Percentiles rank a stretch among this genome's conserved stretches.
Evolutionary conservation across 2,797 vertebrate species (phyloP).

Genomic region (Periophthalmus magnuspinnatus): DNA sequence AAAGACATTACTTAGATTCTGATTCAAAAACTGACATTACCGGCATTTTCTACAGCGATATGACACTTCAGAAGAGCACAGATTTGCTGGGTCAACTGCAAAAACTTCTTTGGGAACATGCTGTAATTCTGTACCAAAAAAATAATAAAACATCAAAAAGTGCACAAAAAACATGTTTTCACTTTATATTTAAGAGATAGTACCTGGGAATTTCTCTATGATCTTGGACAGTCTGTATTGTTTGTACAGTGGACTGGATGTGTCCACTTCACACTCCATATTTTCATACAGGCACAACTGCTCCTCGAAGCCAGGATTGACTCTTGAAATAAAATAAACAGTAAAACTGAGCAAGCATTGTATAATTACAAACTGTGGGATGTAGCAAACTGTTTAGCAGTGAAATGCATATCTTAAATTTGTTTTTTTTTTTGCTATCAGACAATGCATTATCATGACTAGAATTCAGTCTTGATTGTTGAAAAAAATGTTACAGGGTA

Average conservation of each 20-base stretch:
- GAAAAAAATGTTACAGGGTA: too few species aligned
- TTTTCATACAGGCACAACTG: conserved; percentile 87
- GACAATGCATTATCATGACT: too few species aligned
- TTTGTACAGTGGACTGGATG: conserved; percentile 82
- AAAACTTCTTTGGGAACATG: conserved; percentile 88
- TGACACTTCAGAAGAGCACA: conserved; percentile 74
- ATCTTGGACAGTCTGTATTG: conserved; percentile 87
- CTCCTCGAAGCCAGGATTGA: conserved; percentile 86
- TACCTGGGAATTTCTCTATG: conserved; percentile 85
- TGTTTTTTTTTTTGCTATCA: too few species aligned
- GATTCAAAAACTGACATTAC: conserved; percentile 89
- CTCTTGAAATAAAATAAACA: conserved; percentile 67
- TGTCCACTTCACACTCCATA: conserved; percentile 85
- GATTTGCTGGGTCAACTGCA: conserved; percentile 84
- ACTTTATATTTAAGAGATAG: background rate
- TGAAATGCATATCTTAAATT: too few species aligned
- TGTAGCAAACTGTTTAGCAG: too few species aligned
- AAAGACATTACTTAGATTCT: background rate
- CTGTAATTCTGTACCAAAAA: conserved; percentile 76
- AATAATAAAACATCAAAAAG: background rate
- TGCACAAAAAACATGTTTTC: background rate
- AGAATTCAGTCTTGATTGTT: too few species aligned
- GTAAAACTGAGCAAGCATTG: background rate
- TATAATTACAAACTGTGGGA: too few species aligned
- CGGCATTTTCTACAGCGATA: conserved; percentile 96